Base-by-base conservation (phyloP, 2,888 invertebrate species). In the Limnephilus auricula region DNA sequence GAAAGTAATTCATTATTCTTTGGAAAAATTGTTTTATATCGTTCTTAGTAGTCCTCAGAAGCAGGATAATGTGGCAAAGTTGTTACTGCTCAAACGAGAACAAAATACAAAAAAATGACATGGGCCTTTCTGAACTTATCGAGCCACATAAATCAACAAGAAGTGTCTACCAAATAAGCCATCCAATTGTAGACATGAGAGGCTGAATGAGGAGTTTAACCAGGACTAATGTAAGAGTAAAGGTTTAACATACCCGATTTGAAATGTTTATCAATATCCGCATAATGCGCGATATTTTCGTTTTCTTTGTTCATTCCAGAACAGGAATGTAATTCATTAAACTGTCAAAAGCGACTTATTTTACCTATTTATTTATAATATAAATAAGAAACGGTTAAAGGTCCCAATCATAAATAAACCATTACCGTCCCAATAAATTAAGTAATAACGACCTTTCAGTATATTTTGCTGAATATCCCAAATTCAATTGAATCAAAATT, bases 261-360 rank as follows among this genome's bases (percentile, higher is more conserved):
- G 18, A 65, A 78, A 31, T 65, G 78, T 25, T 87, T 30, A n/a
- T 65, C 87, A 30, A 65, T 13, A 30, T 65, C 78, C 87, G 30
- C 9, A 65, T 50, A 50, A 31, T 31, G 30, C 2, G 50, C 32
- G 34, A 87, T 65, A 25, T 87, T 87, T 34, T 78, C 78, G 25
- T 65, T 78, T 65, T 87, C 87, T 32, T 87, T 50, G 34, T 87
- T 78, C 87, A 87, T 87, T 87, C 78, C 18, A 50, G 45, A 87
- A n/a, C 30, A 87, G 5, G 25, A 82, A 34, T 3, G 12, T 6
- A 18, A 82, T 18, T 18, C 25, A 82, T 10, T 25, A 34, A 0
- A 34, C 34, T 6, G 82, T 4, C 25, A 82, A 82, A 34, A 34
- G 1, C 25, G 25, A 34, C 15, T 13, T 34, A 25, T 34, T 34